phyloP scores from a whole-genome alignment of 30 jellyfish, hydroid and myxozoan genomes.

The Phacellophora camtschatica region DNA sequence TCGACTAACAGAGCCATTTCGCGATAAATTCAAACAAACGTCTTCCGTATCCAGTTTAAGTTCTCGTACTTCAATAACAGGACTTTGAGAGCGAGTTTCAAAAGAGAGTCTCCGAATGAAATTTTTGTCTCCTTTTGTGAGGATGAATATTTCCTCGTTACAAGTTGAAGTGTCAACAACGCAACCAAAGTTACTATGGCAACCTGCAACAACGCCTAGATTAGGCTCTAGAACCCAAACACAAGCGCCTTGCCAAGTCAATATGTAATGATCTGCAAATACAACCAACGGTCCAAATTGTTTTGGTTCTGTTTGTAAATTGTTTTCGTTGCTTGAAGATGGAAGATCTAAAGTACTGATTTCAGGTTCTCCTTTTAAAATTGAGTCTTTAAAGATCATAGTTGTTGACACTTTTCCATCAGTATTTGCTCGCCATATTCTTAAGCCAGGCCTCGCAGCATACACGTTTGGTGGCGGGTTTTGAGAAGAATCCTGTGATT shows the following conservation, averaged over 20 bases:
- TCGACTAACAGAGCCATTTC: conserved; percentile 85
- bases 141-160: conserved; percentile 70
- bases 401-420: conserved; percentile 95
- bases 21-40: conserved; percentile 17
- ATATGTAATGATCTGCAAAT: conserved; percentile 54
- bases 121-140: conserved; percentile 82
- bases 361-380: conserved; percentile 87
- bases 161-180: conserved; percentile 83
- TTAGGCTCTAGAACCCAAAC: conserved; percentile 92
- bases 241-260: conserved; percentile 95
- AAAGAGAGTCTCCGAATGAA: conserved; percentile 76
- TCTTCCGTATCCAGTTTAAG: conserved; percentile 43
- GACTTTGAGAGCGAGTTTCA: conserved; percentile 72
- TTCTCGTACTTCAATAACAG: conserved; percentile 80
- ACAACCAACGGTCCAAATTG: conserved; percentile 85
- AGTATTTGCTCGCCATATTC: conserved; percentile 93
- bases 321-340: conserved; percentile 14
- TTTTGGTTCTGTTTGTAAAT: conserved; percentile 59
- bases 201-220: conserved; percentile 86
- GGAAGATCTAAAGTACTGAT: conserved; percentile 79
- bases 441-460: conserved; percentile 99
- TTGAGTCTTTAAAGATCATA: conserved; percentile 92
- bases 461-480: conserved; percentile 50
- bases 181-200: conserved; percentile 92
- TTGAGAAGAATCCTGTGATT: conserved; percentile 28